Conservation (phyloP, 2,113 vertebrate species). For the Pachyramphus minor region DNA sequence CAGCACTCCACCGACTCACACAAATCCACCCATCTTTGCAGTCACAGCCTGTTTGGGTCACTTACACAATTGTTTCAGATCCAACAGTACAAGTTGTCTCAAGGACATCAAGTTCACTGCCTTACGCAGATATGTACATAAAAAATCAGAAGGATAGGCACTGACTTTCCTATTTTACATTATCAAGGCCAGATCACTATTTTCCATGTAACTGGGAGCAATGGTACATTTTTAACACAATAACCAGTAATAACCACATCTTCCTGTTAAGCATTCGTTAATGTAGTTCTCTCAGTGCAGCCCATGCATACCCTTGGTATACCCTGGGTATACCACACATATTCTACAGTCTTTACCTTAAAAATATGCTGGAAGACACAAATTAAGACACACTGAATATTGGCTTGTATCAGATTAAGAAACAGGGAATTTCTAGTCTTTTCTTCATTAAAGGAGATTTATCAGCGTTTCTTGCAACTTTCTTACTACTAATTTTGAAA, state of each 20-base stretch:
- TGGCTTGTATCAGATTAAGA: background rate
- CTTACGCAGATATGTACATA: rapidly evolving
- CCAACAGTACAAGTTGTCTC: background rate
- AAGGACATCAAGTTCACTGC: background rate
- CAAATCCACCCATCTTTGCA: background rate
- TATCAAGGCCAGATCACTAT: background rate
- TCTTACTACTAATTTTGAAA: background rate
- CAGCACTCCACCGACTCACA: background rate
- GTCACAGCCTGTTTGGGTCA: background rate
- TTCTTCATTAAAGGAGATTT: background rate
- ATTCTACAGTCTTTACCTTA: background rate
- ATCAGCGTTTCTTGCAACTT: background rate
- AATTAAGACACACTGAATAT: background rate
- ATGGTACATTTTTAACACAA: background rate
- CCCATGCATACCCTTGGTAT: background rate
- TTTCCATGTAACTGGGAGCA: background rate
- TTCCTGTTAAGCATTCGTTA: background rate
- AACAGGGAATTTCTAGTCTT: background rate
- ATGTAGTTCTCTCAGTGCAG: background rate
- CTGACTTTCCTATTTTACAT: background rate
- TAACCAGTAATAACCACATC: background rate
- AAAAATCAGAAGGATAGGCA: background rate
- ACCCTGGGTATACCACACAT: background rate
- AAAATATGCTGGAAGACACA: background rate
- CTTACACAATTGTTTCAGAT: background rate